phyloP scores from a whole-genome alignment of 2,888 invertebrate genomes.

The Oscheius myriophilus region DNA sequence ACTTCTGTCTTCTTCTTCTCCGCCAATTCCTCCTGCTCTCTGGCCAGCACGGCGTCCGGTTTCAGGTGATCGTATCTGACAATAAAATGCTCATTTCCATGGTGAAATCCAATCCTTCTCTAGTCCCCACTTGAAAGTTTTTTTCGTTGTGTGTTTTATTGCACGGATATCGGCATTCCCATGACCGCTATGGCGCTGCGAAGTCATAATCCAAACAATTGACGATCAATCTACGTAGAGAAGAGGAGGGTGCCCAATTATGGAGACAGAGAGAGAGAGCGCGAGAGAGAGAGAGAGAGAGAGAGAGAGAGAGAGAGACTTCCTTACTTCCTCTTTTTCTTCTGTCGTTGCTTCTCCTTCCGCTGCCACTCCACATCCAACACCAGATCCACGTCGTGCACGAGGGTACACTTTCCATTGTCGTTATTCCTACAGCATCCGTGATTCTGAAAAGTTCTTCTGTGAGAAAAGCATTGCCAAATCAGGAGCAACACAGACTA shows the following conservation, averaged over 20 bases:
- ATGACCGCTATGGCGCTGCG: no score
- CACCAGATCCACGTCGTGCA: constrained; percentile 62
- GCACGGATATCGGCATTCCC: no score
- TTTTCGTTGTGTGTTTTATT: not conserved
- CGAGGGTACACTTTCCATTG: constrained; percentile 34
- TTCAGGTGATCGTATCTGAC: constrained; percentile 29
- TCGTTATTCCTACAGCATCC: constrained; percentile 54
- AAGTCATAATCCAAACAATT: no score
- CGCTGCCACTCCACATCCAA: constrained; percentile 53
- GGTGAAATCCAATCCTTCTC: no score
- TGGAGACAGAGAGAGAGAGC: not conserved
- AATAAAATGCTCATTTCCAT: not conserved
- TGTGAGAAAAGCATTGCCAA: no score
- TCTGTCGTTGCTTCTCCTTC: constrained; percentile 20
- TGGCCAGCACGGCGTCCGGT: constrained; percentile 7
- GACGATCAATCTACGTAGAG: no score
- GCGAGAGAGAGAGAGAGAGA: not conserved
- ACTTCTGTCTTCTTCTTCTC: not conserved
- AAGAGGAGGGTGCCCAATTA: not conserved
- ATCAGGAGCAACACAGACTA: no score
- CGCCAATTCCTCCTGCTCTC: constrained; percentile 14
- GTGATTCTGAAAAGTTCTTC: constrained; percentile 45
- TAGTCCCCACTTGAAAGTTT: not conserved
- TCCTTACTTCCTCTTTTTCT: constrained; percentile 22
- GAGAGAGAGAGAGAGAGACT: not conserved